Evolutionary conservation across 1,140 invertebrate genomes (phyloP).

Genomic region (Potamilus streckersoni): DNA sequence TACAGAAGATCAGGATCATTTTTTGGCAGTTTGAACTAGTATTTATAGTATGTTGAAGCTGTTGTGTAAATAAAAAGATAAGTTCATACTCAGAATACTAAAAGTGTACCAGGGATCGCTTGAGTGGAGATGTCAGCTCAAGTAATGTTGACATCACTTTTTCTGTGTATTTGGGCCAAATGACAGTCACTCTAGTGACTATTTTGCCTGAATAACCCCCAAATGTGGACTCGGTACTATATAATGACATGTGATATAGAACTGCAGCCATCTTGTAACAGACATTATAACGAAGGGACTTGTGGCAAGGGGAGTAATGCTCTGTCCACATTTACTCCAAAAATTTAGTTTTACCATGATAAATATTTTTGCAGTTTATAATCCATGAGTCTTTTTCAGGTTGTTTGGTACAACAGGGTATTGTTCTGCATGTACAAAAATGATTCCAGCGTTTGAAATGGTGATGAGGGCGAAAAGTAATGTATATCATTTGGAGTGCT

Average conservation of each 20-base stretch:
- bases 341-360: slow-evolving; percentile 1
- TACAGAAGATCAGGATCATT: no score
- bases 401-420: slow-evolving; percentile 93
- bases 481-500: slow-evolving; percentile 96
- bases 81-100: no score
- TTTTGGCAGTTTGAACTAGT: no score
- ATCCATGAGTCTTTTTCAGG: slow-evolving; percentile 66
- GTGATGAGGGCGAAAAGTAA: slow-evolving; percentile 95
- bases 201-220: not conserved
- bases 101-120: no score
- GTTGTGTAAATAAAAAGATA: no score
- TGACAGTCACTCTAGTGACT: no score
- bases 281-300: not conserved
- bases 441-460: slow-evolving; percentile 97
- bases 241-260: not conserved
- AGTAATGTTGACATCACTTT: no score
- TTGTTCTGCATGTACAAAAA: slow-evolving; percentile 87
- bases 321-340: not conserved
- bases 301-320: not conserved
- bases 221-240: not conserved
- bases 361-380: not conserved
- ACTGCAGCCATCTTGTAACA: not conserved
- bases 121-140: no score
- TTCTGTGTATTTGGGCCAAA: no score
- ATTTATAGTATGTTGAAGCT: no score